Evolutionary conservation across 1,140 invertebrate genomes (phyloP), one percentile per base, ranked within the genome.

Genomic region (Eciton burchellii): DNA sequence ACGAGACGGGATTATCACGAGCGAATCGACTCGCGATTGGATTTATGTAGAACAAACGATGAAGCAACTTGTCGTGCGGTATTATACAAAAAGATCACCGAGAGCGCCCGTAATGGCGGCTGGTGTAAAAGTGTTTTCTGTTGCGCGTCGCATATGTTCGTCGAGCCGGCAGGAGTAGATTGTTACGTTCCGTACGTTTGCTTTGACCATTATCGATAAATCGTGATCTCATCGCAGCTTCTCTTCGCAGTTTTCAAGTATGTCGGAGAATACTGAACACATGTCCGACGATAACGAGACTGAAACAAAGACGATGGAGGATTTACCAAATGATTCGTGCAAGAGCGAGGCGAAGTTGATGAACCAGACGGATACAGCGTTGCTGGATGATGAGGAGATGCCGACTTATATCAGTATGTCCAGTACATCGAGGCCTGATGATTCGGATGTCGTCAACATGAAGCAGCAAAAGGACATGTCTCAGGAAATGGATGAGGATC

Each of bases 361-460:
- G 74, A 82, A 70, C 57, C 76, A 68, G n/a, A 83, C 76, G 0
- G 88, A 83, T 12, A 49, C 77, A 8, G 54, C 79, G 43, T 82
- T 91, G 85, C 79, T 93, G 0, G 92, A 93, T 45, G 91, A 93
- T 24, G 92, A 93, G 68, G 92, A 93, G 79, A 93, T 93, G 92
- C 92, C 92, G 9, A 89, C 90, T 8, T 92, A 89, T 21, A 89
- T 90, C 16, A 92, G 89, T 52, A 52, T 91, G 0, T 85, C 89
- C 0, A 89, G 84, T n/a, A 76, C 77, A 0, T 86, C 87, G 0
- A 89, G 70, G 21, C 85, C 73, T 14, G 88, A 91, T 16, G 89
- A 91, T 19, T 87, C 74, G n/a, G 88, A 88, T 4, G 43, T 56
- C 5, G 66, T 57, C n/a, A 83, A 84, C 21, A 9, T 49, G 5